phyloP scores from a whole-genome alignment of 2,797 vertebrate species.

The Myoxocephalus aenaeus region DNA sequence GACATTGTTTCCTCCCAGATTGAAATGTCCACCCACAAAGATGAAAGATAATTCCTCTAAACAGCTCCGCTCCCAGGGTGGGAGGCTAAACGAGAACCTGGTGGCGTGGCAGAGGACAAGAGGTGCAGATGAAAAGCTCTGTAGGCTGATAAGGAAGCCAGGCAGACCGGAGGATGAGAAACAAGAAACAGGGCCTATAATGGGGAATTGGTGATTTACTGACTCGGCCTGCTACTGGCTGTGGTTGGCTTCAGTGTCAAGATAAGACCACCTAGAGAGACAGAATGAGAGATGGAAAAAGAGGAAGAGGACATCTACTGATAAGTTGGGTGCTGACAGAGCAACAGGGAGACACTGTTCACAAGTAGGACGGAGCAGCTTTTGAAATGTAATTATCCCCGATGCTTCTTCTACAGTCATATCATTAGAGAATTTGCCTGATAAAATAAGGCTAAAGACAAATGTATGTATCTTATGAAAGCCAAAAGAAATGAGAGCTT shows the following conservation, averaged over 20 bases:
- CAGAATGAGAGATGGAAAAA: constrained; percentile 9
- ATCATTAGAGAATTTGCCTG: background rate
- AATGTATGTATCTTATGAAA: background rate
- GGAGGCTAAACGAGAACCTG: constrained; percentile 71
- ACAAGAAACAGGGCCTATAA: constrained; percentile 60
- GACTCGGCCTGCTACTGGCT: constrained; percentile 33
- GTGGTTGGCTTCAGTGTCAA: constrained; percentile 33
- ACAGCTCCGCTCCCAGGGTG: constrained; percentile 60
- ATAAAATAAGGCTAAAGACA: constrained; percentile 17
- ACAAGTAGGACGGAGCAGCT: background rate
- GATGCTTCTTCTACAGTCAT: too few relatives aligned
- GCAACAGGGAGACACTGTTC: background rate
- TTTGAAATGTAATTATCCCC: background rate
- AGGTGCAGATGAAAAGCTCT: constrained; percentile 75
- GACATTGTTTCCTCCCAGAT: constrained; percentile 47
- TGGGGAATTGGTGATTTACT: constrained; percentile 46
- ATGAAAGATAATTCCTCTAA: constrained; percentile 72
- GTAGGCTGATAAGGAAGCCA: constrained; percentile 77
- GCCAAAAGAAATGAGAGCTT: background rate
- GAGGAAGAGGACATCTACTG: constrained; percentile 11
- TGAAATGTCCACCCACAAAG: constrained; percentile 64
- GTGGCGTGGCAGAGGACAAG: constrained; percentile 70
- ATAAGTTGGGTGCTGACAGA: background rate
- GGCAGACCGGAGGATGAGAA: constrained; percentile 77
- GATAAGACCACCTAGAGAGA: constrained; percentile 50